Evolutionary conservation across 2,888 invertebrate species (phyloP).

Genomic region (Bimastos eiseni): DNA sequence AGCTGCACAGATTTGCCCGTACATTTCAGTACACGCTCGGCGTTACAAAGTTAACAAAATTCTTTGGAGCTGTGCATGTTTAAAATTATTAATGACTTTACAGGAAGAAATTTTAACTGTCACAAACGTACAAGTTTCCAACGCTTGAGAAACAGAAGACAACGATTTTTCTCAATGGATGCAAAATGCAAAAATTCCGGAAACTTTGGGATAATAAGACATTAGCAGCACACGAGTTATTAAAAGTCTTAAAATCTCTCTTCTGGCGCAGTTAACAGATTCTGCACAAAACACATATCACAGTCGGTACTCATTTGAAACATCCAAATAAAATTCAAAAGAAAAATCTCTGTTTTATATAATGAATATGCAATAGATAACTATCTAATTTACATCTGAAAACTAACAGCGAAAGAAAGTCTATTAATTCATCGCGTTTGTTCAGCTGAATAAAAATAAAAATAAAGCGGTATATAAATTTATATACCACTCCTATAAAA

Average conservation of each 20-base stretch:
- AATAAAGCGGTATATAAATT: too few species aligned
- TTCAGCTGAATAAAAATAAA: conserved; percentile 13
- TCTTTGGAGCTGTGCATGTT: background rate
- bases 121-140: background rate
- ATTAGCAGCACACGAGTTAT: background rate
- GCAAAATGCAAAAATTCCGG: background rate
- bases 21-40: too few species aligned
- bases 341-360: background rate
- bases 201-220: background rate
- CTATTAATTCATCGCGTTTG: background rate
- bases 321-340: background rate
- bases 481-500: background rate
- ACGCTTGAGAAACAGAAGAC: background rate
- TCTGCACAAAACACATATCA: background rate
- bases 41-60: too few species aligned
- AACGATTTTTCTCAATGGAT: background rate
- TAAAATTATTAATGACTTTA: background rate
- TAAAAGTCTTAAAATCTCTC: background rate
- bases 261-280: background rate
- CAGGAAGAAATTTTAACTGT: background rate
- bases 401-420: background rate
- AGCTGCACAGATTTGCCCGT: too few species aligned
- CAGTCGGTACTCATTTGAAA: background rate
- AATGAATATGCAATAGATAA: background rate
- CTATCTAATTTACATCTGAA: background rate